Conservation (phyloP, 1,140 invertebrate genomes). For the Hormaphis cornu region DNA sequence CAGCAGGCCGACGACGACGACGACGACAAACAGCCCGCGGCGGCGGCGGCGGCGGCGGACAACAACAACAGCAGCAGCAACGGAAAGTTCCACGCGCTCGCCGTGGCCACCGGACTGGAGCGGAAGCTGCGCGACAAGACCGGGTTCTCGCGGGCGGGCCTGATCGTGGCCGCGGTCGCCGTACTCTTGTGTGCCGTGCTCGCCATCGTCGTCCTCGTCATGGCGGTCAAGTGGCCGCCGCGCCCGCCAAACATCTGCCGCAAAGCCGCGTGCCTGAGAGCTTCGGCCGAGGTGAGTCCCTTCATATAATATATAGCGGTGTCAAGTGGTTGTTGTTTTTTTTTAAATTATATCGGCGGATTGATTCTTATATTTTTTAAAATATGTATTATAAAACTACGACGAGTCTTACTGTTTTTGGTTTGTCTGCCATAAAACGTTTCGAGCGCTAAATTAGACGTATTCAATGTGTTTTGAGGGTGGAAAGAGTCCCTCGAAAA, state of each 20-base stretch:
- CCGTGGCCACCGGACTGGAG: constrained; percentile 1
- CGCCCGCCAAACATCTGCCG: constrained; percentile 38
- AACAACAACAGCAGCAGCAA: background rate
- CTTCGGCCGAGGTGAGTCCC: constrained; percentile 40
- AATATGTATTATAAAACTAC: no score
- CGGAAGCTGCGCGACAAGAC: constrained; percentile 34
- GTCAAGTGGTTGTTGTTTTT: no score
- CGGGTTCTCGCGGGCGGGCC: constrained; percentile 35
- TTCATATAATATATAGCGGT: no score
- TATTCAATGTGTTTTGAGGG: no score
- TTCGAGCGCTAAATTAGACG: no score
- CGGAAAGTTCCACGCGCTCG: constrained; percentile 4
- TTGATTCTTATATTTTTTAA: no score
- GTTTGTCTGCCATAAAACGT: no score
- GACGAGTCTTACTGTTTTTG: no score
- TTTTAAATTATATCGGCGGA: no score
- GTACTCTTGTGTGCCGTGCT: constrained; percentile 38
- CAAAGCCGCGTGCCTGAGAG: constrained; percentile 39
- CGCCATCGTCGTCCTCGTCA: constrained; percentile 36
- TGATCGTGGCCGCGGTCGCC: constrained; percentile 33
- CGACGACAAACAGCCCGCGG: background rate
- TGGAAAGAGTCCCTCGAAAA: no score
- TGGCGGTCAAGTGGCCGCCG: constrained; percentile 41
- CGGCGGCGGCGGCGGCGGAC: background rate
- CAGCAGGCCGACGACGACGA: background rate